phyloP scores from a whole-genome alignment of 2,113 vertebrate genomes.

The Lanius collurio region DNA sequence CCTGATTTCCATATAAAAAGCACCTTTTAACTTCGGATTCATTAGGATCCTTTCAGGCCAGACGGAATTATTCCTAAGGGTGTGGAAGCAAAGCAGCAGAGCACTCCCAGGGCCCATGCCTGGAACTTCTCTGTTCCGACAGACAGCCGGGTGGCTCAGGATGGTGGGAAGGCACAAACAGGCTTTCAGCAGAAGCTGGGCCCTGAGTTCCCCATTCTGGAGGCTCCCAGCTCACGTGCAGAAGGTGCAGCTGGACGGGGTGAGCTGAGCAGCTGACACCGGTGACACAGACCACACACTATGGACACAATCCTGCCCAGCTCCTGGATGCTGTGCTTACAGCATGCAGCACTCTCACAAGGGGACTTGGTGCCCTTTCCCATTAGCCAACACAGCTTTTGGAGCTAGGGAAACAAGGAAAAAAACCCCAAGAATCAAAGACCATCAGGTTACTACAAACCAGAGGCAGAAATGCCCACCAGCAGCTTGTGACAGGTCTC shows the following conservation, averaged over 20 bases:
- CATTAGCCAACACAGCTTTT: background rate
- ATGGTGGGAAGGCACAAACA: background rate
- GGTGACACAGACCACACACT: fast-evolving
- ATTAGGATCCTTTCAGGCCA: background rate
- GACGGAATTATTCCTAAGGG: background rate
- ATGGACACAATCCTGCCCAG: background rate
- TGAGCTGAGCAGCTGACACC: background rate
- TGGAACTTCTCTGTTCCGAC: background rate
- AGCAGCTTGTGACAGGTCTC: background rate
- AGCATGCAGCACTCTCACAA: background rate
- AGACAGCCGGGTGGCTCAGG: fast-evolving
- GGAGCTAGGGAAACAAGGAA: background rate
- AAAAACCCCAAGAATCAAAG: background rate
- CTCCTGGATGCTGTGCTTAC: background rate
- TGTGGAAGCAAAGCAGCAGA: background rate
- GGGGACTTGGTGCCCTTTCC: background rate
- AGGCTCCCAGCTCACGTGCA: background rate
- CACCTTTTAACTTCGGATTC: background rate
- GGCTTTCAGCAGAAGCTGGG: background rate
- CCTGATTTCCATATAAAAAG: constrained; percentile 2
- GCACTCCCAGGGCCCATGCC: background rate
- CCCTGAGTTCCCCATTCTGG: fast-evolving
- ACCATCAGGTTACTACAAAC: background rate
- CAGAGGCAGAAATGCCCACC: background rate
- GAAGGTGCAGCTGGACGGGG: background rate